Conservation (phyloP, 1,140 invertebrate genomes). For the Drosophila ercepeae region DNA sequence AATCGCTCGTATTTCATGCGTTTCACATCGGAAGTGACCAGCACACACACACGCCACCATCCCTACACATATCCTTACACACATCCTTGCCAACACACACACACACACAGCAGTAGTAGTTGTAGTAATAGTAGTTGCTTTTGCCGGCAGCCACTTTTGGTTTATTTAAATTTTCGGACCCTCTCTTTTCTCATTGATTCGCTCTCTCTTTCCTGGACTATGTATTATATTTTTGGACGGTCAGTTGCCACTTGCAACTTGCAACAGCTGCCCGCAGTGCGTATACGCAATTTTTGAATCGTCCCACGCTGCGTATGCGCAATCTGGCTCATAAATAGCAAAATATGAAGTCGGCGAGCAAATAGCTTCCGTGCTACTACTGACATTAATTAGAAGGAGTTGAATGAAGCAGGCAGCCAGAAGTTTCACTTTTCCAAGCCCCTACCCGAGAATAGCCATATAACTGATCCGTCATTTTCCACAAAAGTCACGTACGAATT, state of each 20-base stretch:
- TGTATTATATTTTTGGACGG: slow-evolving; percentile 41
- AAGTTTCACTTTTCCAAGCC: slow-evolving; percentile 63
- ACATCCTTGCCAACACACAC: slow-evolving; percentile 30
- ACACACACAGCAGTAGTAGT: slow-evolving; percentile 56
- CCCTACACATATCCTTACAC: slow-evolving; percentile 12
- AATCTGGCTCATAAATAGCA: slow-evolving; percentile 28
- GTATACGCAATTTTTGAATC: slow-evolving; percentile 67
- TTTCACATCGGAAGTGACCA: slow-evolving; percentile 72
- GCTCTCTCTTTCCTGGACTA: slow-evolving; percentile 9
- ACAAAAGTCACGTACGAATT: slow-evolving; percentile 74
- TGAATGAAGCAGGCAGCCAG: slow-evolving; percentile 21
- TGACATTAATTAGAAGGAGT: slow-evolving; percentile 62
- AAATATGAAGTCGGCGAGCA: slow-evolving; percentile 10
- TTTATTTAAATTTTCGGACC: slow-evolving; percentile 76
- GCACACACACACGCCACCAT: slow-evolving; percentile 10
- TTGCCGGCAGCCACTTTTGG: slow-evolving; percentile 69
- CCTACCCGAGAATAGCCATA: neutral
- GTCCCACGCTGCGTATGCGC: slow-evolving; percentile 59
- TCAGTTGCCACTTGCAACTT: slow-evolving; percentile 48
- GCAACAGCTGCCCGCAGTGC: slow-evolving; percentile 60
- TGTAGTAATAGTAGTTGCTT: slow-evolving; percentile 53
- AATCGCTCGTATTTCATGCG: slow-evolving; percentile 78
- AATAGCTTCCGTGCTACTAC: slow-evolving; percentile 13
- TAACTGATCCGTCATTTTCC: slow-evolving; percentile 74
- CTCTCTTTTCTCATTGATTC: slow-evolving; percentile 4